A percentile compares a stretch with the other conserved stretches of the same genome.
Evolutionary conservation across 2,113 vertebrate species (phyloP).

Genomic region (Phocoena sinus): DNA sequence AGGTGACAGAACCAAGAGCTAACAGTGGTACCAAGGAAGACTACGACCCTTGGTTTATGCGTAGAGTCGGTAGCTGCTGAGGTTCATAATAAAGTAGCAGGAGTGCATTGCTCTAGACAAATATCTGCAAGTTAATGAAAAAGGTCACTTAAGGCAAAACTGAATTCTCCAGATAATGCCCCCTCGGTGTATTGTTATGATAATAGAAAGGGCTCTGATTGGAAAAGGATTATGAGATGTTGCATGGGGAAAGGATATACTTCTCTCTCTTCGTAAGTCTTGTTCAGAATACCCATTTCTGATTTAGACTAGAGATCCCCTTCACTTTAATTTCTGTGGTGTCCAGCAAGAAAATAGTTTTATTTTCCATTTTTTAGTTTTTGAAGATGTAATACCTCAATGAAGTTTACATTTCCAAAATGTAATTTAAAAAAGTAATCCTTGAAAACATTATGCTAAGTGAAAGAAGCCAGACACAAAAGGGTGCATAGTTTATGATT

Average conservation of each 20-base stretch:
- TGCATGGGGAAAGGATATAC: not conserved
- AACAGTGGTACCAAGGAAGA: not conserved
- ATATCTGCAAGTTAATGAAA: not conserved
- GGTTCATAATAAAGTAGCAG: not conserved
- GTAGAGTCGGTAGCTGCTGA: not conserved
- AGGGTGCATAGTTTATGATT: not conserved
- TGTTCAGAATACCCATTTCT: slow-evolving; percentile 14
- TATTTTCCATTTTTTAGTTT: not conserved
- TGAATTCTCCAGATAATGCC: not conserved
- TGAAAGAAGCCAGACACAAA: not conserved
- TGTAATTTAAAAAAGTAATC: not conserved
- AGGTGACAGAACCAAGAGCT: not conserved
- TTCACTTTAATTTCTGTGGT: not conserved
- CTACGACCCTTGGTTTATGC: not conserved
- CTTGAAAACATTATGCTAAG: not conserved
- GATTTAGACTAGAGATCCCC: not conserved
- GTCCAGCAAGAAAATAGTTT: not conserved
- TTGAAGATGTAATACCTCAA: not conserved
- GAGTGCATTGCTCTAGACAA: not conserved
- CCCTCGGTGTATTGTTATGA: not conserved
- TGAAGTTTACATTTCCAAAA: not conserved
- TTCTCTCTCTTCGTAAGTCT: not conserved
- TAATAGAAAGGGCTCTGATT: not conserved
- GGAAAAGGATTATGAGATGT: not conserved
- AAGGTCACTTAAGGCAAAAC: not conserved